Evolutionary conservation across 2,113 vertebrate species (phyloP), one percentile per base, ranked within the genome.

Genomic region (Triplophysa dalaica): DNA sequence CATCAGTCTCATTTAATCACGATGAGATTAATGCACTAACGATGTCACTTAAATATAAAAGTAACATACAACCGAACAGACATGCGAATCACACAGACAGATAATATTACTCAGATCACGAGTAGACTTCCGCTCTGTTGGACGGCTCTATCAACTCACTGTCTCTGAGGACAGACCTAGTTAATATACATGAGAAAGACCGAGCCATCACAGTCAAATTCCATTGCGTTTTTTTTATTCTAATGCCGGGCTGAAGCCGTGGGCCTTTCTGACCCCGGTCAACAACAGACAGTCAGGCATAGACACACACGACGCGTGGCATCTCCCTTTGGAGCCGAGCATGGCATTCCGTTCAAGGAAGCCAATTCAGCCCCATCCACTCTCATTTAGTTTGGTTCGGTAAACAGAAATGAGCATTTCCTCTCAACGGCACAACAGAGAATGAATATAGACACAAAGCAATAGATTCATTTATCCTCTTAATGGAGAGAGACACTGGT

Each of bases 381-480:
- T 52, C 50, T 85, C 62, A 78, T 80, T 82, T 75, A 63, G 24
- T 11, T 56, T 69, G 58, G 8, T 56, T 66, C 41, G 24, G 50
- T 68, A 78, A 80, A 38, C 74, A 75, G 33, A 81, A 83, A 83
- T 81, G 74, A 75, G 72, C 75, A 68, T 75, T 80, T 78, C 70
- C 78, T 72, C 21, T 68, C 22, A 29, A 41, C 81, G 4, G 19
- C 70, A 61, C 76, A 52, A 68, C 13, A 43, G 21, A 41, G 73
- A 82, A 85, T 80, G 74, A 82, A 82, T 70, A 75, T 52, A 29
- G 77, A 80, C 78, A 78, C 29, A 68, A 68, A 56, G 38, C 63
- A 64, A 73, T 56, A 21, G 77, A 76, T 78, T 82, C 62, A 82
- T 74, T 79, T 78, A 80, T 77, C 24, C 63, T 33, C 48, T 41